Base-by-base conservation (phyloP, 2,888 invertebrate species). In the Cepaea hortensis region DNA sequence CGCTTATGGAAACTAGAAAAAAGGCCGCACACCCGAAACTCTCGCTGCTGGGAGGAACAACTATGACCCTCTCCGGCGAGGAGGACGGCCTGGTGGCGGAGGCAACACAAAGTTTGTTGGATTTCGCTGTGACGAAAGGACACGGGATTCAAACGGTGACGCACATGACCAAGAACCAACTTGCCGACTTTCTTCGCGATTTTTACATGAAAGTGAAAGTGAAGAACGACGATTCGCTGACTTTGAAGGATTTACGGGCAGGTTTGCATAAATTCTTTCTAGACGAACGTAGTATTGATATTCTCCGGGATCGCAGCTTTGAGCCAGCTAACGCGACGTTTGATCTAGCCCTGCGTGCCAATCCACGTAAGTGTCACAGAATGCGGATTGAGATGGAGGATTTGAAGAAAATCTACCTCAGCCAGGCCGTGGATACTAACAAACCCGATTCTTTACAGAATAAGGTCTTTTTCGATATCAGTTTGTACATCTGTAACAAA, bases 391-490 rank as follows among this genome's bases (percentile, higher is more conserved):
- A 92, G 76, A 90, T 90, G 55, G 92, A 91, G 70, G 92, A 92
- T 87, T 87, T 93, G 87, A 90, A 91, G 75, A 91, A 91, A 80
- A 91, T 93, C 46, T 92, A 92, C 86, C 87, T 92, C 77, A 90
- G 92, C 70, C 91, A 91, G 72, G 92, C 92, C 7, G 90, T 93
- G 91, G 91, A 91, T 83, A 83, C 90, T 13, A 90, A 91, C 80
- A 91, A 91, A 68, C 93, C 93, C 4, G 92, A 92, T 82, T 90
- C 91, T 15, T 85, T 93, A 23, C 93, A 93, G 87, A 93, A 93
- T 85, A 93, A 93, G 85, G 92, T 92, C 4, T 93, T 92, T 88
- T 92, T 93, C 85, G 93, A 93, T 88, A 90, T 93, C 9, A 92
- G 91, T 84, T 88, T 93, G 83, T 92, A 92, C 86, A 91, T 92